These are phyloP conservation scores for Zaprionus lineosus DNA, from an alignment of 2,888 invertebrate species.

Conservation along the genomic window DNA sequence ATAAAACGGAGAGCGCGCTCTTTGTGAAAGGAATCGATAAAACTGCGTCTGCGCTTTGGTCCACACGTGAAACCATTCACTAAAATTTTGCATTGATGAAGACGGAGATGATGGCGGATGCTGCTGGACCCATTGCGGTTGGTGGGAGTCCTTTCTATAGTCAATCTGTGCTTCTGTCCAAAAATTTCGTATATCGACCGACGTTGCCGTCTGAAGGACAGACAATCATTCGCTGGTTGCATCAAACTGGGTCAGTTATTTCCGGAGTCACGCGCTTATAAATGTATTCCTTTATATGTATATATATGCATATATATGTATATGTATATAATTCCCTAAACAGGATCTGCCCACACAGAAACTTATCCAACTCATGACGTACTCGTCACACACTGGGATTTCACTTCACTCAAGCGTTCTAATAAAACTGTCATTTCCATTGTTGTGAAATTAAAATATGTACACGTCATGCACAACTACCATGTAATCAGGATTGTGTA, in stretches of 20 bases:
- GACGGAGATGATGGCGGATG: constrained; percentile 9
- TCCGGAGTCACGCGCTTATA: constrained; percentile 34
- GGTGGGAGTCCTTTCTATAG: too few species aligned
- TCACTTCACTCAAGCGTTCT: constrained; percentile 23
- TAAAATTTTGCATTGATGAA: constrained; percentile 46
- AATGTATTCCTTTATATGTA: constrained; percentile 1
- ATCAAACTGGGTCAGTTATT: constrained; percentile 56
- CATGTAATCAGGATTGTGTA: too few species aligned
- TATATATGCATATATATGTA: not conserved
- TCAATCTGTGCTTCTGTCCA: too few species aligned
- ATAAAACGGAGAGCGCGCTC: constrained; percentile 34
- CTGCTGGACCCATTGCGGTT: too few species aligned
- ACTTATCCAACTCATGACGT: not conserved
- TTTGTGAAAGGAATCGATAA: constrained; percentile 55
- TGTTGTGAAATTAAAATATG: constrained; percentile 27
- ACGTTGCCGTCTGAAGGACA: not conserved
- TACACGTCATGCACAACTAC: constrained; percentile 7
- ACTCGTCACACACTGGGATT: constrained; percentile 15
- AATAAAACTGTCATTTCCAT: constrained; percentile 34
- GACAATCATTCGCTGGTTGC: not conserved
- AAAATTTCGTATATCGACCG: too few species aligned
- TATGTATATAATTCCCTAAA: constrained; percentile 12
- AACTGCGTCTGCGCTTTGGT: constrained; percentile 53
- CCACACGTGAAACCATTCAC: constrained; percentile 63
- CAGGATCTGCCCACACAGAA: not conserved